A percentile compares a stretch with the other conserved stretches of the same genome.
Conservation (phyloP, 2,113 vertebrate species). For the Laticauda laticaudata region DNA sequence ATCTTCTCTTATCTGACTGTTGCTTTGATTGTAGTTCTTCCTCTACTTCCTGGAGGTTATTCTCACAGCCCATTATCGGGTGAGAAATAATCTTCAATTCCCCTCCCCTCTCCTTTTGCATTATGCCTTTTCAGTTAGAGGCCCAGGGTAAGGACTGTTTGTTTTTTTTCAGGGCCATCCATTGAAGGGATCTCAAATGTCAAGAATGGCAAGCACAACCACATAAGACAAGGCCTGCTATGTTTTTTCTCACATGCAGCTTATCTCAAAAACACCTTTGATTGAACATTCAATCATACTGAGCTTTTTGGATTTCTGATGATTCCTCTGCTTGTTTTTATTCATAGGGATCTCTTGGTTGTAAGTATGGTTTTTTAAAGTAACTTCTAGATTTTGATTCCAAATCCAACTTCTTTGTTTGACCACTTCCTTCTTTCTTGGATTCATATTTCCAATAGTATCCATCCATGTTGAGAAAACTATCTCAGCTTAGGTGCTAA, state of each 20-base stretch:
- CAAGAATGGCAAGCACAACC: neutral
- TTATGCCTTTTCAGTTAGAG: neutral
- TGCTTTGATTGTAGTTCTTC: neutral
- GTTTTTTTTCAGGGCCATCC: neutral
- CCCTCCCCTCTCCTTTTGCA: neutral
- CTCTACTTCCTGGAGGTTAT: neutral
- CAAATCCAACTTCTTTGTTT: neutral
- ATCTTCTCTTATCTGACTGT: neutral
- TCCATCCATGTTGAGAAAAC: neutral
- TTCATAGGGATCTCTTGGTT: too few relatives aligned
- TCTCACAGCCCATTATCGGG: neutral
- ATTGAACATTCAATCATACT: neutral
- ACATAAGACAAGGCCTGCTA: neutral
- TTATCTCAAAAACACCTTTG: neutral
- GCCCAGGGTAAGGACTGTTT: neutral
- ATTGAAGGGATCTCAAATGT: neutral
- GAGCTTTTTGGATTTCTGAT: neutral
- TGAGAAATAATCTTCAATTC: neutral
- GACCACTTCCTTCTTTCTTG: neutral
- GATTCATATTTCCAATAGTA: neutral
- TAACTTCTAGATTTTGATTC: neutral
- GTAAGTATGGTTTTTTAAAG: neutral
- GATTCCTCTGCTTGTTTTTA: neutral
- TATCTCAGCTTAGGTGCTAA: neutral
- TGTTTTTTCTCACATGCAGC: neutral